phyloP scores from a whole-genome alignment of 1,140 invertebrate genomes.

The Drosophila chauvacae region DNA sequence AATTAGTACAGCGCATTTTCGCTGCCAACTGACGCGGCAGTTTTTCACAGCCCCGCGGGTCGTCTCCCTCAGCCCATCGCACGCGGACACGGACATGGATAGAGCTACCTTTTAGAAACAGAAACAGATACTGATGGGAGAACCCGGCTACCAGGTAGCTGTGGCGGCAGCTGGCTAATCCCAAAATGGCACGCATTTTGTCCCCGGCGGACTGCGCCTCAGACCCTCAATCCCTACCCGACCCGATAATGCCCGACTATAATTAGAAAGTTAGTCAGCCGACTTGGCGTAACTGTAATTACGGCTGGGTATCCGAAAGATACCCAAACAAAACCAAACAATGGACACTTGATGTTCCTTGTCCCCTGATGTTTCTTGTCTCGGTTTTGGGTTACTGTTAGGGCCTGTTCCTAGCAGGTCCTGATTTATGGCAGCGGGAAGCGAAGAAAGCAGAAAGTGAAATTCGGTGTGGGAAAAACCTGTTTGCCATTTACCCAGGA shows the following conservation, averaged over 20 bases:
- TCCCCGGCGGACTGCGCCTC: conserved; percentile 15
- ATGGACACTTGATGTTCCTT: conserved; percentile 34
- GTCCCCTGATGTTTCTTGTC: conserved; percentile 4
- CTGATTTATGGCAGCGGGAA: conserved; percentile 41
- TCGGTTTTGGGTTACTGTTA: conserved; percentile 37
- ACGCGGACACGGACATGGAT: not conserved
- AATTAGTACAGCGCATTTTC: conserved; percentile 47
- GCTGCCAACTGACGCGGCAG: conserved; percentile 58
- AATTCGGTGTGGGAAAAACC: conserved; percentile 29
- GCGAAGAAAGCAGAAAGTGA: conserved; percentile 35
- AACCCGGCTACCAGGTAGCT: conserved; percentile 32
- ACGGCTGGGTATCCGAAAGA: conserved; percentile 43
- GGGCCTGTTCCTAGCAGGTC: conserved; percentile 26
- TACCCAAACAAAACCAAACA: conserved; percentile 40
- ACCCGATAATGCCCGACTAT: conserved; percentile 44
- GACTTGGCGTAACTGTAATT: conserved; percentile 57
- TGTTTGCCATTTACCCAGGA: conserved; percentile 28
- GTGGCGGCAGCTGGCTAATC: conserved; percentile 54
- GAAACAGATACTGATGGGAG: conserved; percentile 9
- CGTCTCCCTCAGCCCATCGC: conserved; percentile 33
- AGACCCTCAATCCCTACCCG: conserved; percentile 1
- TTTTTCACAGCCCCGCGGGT: conserved; percentile 37
- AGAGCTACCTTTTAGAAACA: conserved; percentile 17
- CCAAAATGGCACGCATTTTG: conserved; percentile 67
- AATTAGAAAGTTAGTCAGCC: conserved; percentile 67